A percentile compares a stretch with the other conserved stretches of the same genome.
Conservation (phyloP, 2,113 vertebrate genomes). For the Pluvialis apricaria region DNA sequence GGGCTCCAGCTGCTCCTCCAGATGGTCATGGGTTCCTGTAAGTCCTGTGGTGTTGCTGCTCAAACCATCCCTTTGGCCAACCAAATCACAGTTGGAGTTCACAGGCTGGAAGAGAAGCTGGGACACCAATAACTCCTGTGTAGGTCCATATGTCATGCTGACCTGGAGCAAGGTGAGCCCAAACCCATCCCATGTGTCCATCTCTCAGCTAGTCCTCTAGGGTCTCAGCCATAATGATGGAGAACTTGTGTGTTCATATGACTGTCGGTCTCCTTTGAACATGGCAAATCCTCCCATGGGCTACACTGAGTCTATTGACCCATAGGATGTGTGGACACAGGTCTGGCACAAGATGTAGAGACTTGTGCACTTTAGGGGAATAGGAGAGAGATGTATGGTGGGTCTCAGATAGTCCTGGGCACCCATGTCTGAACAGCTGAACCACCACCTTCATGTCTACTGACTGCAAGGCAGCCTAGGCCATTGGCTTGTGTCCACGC, state of each 20-base stretch:
- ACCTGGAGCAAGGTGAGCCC: neutral
- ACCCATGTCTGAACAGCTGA: neutral
- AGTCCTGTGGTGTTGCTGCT: neutral
- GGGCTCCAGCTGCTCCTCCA: neutral
- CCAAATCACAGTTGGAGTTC: neutral
- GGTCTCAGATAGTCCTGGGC: neutral
- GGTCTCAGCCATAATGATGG: neutral
- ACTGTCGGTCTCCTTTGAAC: neutral
- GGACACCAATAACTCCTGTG: neutral
- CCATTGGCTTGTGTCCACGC: rapidly evolving
- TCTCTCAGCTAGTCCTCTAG: neutral
- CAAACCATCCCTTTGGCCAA: neutral
- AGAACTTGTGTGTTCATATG: too few relatives aligned
- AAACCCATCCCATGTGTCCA: neutral
- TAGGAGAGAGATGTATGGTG: neutral
- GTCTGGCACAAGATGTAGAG: neutral
- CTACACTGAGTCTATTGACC: rapidly evolving
- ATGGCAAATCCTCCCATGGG: neutral
- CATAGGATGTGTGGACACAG: too few relatives aligned
- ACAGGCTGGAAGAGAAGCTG: neutral
- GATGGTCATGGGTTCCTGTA: neutral
- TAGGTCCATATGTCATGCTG: neutral
- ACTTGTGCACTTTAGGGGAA: neutral
- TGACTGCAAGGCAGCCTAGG: too few relatives aligned
- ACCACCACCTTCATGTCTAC: neutral